phyloP scores from a whole-genome alignment of 2,888 invertebrate genomes.

The Meteorus colon region DNA sequence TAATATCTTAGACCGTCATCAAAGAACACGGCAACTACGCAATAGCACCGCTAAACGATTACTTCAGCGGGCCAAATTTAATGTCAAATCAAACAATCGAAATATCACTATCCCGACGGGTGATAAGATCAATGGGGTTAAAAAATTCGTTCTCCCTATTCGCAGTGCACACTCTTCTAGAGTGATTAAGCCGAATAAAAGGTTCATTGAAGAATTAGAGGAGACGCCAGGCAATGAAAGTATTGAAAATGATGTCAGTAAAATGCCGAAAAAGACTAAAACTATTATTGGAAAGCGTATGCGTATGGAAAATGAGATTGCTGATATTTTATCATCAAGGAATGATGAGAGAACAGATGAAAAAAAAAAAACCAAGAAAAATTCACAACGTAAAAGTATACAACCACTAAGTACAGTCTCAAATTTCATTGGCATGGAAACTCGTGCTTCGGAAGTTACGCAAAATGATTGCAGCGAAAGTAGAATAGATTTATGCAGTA shows the following conservation, averaged over 20 bases:
- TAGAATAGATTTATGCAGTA: slow-evolving; percentile 38
- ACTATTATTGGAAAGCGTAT: slow-evolving; percentile 52
- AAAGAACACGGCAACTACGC: slow-evolving; percentile 66
- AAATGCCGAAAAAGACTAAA: slow-evolving; percentile 64
- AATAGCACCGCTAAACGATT: slow-evolving; percentile 70
- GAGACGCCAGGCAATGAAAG: slow-evolving; percentile 66
- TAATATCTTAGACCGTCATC: slow-evolving; percentile 68
- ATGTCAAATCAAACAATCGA: slow-evolving; percentile 53
- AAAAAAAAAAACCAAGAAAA: slow-evolving; percentile 53
- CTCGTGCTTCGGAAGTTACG: slow-evolving; percentile 49
- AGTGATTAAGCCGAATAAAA: slow-evolving; percentile 91
- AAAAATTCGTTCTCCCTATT: slow-evolving; percentile 85
- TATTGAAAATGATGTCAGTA: slow-evolving; percentile 59
- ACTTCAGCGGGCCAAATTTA: slow-evolving; percentile 67
- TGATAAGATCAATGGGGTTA: slow-evolving; percentile 69
- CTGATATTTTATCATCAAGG: slow-evolving; percentile 46
- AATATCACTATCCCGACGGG: slow-evolving; percentile 59
- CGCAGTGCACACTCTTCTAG: slow-evolving; percentile 90
- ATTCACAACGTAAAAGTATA: slow-evolving; percentile 29
- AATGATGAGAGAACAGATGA: slow-evolving; percentile 48
- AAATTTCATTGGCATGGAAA: slow-evolving; percentile 50
- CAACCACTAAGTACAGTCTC: slow-evolving; percentile 45
- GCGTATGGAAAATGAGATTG: slow-evolving; percentile 22
- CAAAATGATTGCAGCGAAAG: slow-evolving; percentile 35
- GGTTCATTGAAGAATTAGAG: slow-evolving; percentile 83